A percentile compares a stretch with the other conserved stretches of the same genome.
Evolutionary conservation across 92 coral and sea anemone species (phyloP).

Genomic region (Porites evermanni): DNA sequence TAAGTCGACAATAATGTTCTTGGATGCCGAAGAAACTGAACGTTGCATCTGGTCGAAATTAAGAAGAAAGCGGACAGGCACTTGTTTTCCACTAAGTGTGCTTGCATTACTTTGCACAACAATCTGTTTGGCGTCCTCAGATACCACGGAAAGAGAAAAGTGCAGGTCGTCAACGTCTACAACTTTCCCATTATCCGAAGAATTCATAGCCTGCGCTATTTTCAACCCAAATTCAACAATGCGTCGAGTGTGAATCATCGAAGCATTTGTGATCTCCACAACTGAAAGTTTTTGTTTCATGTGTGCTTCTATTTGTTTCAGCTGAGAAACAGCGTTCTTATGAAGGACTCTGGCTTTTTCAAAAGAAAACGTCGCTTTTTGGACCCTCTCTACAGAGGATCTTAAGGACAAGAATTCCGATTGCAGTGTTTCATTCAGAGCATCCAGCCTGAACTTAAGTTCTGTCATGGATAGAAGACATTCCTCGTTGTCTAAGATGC

Average conservation of each 20-base stretch:
- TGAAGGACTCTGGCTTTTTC: slow-evolving; percentile 28
- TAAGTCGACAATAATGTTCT: background rate
- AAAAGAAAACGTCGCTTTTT: slow-evolving; percentile 17
- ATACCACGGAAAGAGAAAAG: slow-evolving; percentile 8
- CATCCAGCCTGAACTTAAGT: background rate
- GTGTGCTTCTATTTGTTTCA: slow-evolving; percentile 1
- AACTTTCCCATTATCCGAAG: background rate
- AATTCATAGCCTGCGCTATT: slow-evolving; percentile 15
- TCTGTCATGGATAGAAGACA: slow-evolving; percentile 17
- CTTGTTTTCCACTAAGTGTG: background rate
- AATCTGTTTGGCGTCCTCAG: background rate
- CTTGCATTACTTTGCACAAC: background rate
- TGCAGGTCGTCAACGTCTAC: slow-evolving; percentile 15
- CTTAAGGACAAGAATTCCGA: background rate
- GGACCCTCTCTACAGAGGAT: background rate
- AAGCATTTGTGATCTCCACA: slow-evolving; percentile 23
- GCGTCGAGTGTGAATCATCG: slow-evolving; percentile 11
- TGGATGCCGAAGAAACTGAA: slow-evolving; percentile 15
- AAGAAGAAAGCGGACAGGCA: slow-evolving; percentile 13
- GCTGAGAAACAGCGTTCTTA: background rate
- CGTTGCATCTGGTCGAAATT: slow-evolving; percentile 24
- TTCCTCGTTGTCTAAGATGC: slow-evolving; percentile 14
- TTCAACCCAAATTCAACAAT: slow-evolving; percentile 28
- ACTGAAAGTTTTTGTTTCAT: slow-evolving; percentile 13
- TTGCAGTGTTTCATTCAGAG: slow-evolving; percentile 29